These are phyloP conservation scores for Busseola fusca DNA, from an alignment of 2,888 invertebrate genomes.

Conservation along the genomic window DNA sequence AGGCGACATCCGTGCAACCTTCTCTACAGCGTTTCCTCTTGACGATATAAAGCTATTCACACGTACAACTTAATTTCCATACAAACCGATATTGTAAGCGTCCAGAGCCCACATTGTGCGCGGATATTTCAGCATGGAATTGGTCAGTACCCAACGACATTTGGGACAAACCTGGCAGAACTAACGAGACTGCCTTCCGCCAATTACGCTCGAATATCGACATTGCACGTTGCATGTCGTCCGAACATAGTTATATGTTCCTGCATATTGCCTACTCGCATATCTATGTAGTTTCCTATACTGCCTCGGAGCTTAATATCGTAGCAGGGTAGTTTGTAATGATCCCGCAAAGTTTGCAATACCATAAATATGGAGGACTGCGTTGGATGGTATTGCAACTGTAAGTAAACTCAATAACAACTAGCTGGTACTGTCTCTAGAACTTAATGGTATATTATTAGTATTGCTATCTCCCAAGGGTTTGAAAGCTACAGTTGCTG, in stretches of 20 bases:
- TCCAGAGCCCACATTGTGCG: background rate
- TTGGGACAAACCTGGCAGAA: constrained; percentile 25
- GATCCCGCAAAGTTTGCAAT: constrained; percentile 31
- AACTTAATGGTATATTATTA: background rate
- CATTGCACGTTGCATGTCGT: constrained; percentile 3
- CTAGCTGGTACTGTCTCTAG: background rate
- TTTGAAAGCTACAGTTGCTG: background rate
- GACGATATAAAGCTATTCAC: constrained; percentile 3
- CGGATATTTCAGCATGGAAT: constrained; percentile 17
- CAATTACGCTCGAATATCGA: constrained; percentile 40
- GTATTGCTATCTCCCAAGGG: too few relatives aligned
- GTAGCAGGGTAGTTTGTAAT: constrained; percentile 8
- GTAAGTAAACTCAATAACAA: constrained; percentile 21
- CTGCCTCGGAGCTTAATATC: constrained; percentile 23
- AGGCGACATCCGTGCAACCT: background rate
- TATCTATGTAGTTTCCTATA: background rate
- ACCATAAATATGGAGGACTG: constrained; percentile 11
- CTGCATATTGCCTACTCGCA: background rate
- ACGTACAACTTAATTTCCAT: constrained; percentile 23
- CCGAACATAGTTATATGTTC: background rate
- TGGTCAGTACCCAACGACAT: constrained; percentile 19
- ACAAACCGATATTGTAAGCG: constrained; percentile 15
- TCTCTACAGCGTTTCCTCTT: background rate
- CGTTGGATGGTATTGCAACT: constrained; percentile 4
- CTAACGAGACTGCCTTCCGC: constrained; percentile 27